These are phyloP conservation scores for Cavia aperea DNA, from an alignment of 2,113 vertebrate species.

Conservation along the genomic window DNA sequence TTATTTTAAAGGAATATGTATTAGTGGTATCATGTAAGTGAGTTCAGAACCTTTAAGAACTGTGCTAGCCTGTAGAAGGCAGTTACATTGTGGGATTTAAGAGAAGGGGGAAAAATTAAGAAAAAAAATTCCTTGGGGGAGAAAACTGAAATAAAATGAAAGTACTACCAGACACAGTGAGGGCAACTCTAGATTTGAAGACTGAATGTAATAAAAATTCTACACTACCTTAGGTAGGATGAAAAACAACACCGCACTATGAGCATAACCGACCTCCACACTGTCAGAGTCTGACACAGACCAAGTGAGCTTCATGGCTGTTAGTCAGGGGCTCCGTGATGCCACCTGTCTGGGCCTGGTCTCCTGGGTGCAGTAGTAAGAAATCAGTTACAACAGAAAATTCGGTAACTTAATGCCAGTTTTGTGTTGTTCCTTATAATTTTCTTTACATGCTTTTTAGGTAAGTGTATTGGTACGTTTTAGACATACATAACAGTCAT, in stretches of 20 bases:
- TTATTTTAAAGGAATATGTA: conserved; percentile 20
- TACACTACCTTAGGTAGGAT: neutral
- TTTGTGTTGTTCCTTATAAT: conserved; percentile 39
- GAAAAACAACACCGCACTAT: neutral
- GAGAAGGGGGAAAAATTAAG: neutral
- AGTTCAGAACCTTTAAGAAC: conserved; percentile 28
- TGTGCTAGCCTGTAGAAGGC: neutral
- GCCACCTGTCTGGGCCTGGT: neutral
- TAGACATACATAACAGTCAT: neutral
- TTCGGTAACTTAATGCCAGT: neutral
- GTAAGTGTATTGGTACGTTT: neutral
- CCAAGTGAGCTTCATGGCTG: neutral
- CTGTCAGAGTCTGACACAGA: neutral
- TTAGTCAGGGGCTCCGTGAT: neutral
- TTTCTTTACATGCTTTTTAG: neutral
- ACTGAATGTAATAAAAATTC: conserved; percentile 1
- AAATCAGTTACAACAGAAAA: conserved; percentile 39
- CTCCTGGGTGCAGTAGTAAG: neutral
- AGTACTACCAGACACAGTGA: neutral
- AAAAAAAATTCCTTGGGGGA: neutral
- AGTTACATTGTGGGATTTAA: neutral
- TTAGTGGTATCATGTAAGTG: conserved; percentile 5
- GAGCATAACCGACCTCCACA: neutral
- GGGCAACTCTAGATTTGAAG: neutral
- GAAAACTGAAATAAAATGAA: conserved; percentile 18